Conservation (phyloP, 2,888 invertebrate genomes). For the Stenoptilia bipunctidactyla region DNA sequence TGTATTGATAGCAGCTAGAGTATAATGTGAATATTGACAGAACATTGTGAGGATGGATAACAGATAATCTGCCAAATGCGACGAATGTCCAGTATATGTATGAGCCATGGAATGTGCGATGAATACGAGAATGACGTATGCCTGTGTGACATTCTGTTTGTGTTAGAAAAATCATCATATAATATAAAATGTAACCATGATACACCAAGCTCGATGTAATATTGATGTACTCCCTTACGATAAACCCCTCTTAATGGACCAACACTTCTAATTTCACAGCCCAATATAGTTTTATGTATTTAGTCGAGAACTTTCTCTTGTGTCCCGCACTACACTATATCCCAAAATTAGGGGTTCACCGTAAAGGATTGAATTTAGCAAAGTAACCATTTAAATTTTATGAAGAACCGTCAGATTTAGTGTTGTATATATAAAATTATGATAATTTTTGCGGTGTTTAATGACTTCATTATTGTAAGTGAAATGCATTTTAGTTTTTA, state of each 20-base stretch:
- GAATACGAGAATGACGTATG: constrained; percentile 2
- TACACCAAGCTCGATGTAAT: constrained; percentile 59
- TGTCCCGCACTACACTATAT: constrained; percentile 34
- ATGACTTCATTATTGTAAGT: constrained; percentile 54
- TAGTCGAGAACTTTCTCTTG: constrained; percentile 23
- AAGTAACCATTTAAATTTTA: constrained; percentile 54
- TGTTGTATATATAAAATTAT: constrained; percentile 62
- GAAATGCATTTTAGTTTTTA: constrained; percentile 68
- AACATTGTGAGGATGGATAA: constrained; percentile 36
- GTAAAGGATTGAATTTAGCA: constrained; percentile 42
- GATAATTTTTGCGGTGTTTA: constrained; percentile 61
- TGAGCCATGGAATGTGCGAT: constrained; percentile 15
- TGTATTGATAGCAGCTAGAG: constrained; percentile 16
- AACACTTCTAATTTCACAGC: constrained; percentile 26
- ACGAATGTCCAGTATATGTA: constrained; percentile 23
- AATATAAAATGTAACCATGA: constrained; percentile 53
- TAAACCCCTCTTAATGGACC: constrained; percentile 44
- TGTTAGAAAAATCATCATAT: constrained; percentile 42
- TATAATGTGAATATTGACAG: constrained; percentile 56
- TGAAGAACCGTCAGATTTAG: constrained; percentile 52
- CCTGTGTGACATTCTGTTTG: constrained; percentile 19
- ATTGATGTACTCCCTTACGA: constrained; percentile 38
- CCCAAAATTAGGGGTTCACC: constrained; percentile 40
- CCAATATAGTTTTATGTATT: constrained; percentile 8
- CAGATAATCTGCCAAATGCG: constrained; percentile 65